phyloP scores from a whole-genome alignment of 2,797 vertebrate genomes.

The Falco biarmicus region DNA sequence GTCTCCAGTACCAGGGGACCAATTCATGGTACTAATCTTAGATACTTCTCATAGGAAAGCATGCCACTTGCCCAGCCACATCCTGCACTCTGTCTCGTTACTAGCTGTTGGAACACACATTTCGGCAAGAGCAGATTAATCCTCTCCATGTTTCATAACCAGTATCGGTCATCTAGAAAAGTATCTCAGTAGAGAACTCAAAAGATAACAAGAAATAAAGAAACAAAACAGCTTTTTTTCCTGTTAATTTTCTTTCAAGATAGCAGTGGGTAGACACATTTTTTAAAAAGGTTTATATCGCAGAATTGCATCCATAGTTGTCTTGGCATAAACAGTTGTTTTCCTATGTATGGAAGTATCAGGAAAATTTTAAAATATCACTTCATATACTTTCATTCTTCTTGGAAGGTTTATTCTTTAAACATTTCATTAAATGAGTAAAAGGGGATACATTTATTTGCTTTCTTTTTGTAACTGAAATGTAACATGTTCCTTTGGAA shows the following conservation, averaged over 20 bases:
- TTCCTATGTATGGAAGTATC: neutral
- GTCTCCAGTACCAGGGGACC: neutral
- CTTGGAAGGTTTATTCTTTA: neutral
- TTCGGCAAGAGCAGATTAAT: neutral
- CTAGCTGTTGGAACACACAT: neutral
- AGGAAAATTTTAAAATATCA: neutral
- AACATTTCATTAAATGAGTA: neutral
- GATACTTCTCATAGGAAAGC: neutral
- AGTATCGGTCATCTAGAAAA: neutral
- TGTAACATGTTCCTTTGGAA: neutral
- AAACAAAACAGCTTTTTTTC: neutral
- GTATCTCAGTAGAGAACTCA: neutral
- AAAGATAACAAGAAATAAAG: neutral
- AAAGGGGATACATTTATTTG: neutral
- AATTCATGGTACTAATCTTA: neutral
- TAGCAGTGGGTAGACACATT: neutral
- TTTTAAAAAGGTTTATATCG: neutral
- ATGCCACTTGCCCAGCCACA: accelerated
- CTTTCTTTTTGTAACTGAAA: neutral
- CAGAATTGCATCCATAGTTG: neutral
- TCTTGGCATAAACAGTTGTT: neutral
- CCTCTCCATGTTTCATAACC: neutral
- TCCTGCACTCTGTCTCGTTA: neutral
- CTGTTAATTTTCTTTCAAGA: neutral
- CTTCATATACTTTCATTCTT: neutral